phyloP scores from a whole-genome alignment of 2,888 invertebrate genomes.

The Odontothrips loti region DNA sequence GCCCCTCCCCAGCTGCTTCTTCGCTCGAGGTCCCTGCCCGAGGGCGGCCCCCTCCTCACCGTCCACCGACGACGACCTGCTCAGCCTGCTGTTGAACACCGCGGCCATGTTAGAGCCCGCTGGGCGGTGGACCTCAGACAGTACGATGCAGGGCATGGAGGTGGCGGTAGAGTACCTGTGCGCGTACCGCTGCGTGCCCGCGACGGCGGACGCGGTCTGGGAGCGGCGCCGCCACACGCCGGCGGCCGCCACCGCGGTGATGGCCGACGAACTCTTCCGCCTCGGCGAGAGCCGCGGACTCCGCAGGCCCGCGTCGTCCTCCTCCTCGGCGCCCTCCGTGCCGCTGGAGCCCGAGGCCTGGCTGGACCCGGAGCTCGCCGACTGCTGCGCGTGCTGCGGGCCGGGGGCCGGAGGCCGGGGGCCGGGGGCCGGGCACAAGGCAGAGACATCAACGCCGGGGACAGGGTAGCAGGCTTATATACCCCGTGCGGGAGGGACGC shows the following conservation, averaged over 20 bases:
- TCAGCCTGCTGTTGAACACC: not conserved
- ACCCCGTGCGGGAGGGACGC: too few relatives aligned
- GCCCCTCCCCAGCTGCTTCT: slow-evolving; percentile 45
- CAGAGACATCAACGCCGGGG: not conserved
- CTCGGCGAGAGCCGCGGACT: slow-evolving; percentile 3
- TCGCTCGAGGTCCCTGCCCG: slow-evolving; percentile 37
- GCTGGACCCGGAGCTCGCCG: not conserved
- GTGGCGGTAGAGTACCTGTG: too few relatives aligned
- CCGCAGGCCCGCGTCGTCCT: not conserved
- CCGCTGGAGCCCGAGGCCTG: slow-evolving; percentile 12
- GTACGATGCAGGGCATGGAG: too few relatives aligned
- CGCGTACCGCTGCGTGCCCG: not conserved
- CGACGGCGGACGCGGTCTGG: slow-evolving; percentile 9
- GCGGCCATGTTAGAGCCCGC: not conserved
- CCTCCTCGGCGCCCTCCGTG: slow-evolving; percentile 19
- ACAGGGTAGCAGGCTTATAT: too few relatives aligned
- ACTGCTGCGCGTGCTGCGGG: not conserved
- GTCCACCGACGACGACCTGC: not conserved
- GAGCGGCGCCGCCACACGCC: slow-evolving; percentile 1
- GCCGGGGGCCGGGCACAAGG: not conserved
- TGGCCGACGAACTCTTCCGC: slow-evolving; percentile 13
- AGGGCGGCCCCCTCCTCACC: not conserved
- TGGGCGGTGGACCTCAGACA: too few relatives aligned
- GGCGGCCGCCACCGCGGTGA: not conserved
- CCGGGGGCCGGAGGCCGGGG: too few relatives aligned